phyloP scores from a whole-genome alignment of 2,888 invertebrate genomes.

The Agrotis clavis region DNA sequence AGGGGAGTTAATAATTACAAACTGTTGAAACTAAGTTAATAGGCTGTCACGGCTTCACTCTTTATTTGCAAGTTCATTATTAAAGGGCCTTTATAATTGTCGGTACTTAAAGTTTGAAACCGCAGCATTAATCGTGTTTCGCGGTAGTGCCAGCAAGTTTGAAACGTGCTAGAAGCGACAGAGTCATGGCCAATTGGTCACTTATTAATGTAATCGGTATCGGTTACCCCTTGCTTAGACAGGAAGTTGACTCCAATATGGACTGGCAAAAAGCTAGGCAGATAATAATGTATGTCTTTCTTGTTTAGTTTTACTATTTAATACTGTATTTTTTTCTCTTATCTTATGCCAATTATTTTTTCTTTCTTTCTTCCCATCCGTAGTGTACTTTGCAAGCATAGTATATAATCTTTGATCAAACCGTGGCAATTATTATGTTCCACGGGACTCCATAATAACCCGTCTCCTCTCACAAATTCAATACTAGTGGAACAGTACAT shows the following conservation, averaged over 20 bases:
- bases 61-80: slow-evolving; percentile 3
- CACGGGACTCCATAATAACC: background rate
- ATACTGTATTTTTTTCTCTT: background rate
- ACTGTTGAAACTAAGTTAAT: slow-evolving; percentile 1
- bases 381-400: background rate
- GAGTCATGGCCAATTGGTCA: too few relatives aligned
- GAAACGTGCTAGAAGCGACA: too few relatives aligned
- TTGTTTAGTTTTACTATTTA: too few relatives aligned
- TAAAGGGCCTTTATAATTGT: background rate
- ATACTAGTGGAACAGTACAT: background rate
- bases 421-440: background rate
- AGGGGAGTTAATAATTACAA: slow-evolving; percentile 9
- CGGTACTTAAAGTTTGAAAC: background rate
- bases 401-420: background rate
- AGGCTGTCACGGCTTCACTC: slow-evolving; percentile 3
- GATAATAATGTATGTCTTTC: too few relatives aligned
- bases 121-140: too few relatives aligned
- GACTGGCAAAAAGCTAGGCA: too few relatives aligned
- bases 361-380: background rate
- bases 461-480: background rate
- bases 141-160: too few relatives aligned
- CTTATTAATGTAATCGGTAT: too few relatives aligned
- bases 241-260: too few relatives aligned
- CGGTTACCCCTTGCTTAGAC: too few relatives aligned
- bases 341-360: too few relatives aligned